Percentiles rank a stretch among this genome's conserved stretches.
Evolutionary conservation across 2,113 vertebrate genomes (phyloP).

Genomic region (Macquaria ambigua): DNA sequence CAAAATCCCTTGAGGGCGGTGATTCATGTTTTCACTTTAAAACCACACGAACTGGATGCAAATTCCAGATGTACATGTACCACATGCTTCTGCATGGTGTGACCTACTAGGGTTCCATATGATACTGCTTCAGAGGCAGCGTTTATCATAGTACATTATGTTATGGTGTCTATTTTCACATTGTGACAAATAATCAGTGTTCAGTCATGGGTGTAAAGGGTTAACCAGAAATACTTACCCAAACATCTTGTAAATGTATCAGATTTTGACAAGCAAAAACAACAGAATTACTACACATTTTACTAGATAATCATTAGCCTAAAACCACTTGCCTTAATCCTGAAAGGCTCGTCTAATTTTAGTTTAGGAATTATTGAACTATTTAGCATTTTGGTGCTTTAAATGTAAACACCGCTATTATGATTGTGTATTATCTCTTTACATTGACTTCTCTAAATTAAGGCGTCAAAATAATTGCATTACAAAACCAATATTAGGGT

Average conservation of each 20-base stretch:
- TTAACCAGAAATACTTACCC: background rate
- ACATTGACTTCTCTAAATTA: background rate
- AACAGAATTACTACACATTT: background rate
- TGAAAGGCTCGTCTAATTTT: background rate
- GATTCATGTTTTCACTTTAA: slow-evolving; percentile 74
- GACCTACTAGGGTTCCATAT: slow-evolving; percentile 26
- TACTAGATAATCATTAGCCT: background rate
- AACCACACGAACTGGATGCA: slow-evolving; percentile 65
- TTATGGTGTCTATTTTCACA: slow-evolving; percentile 19
- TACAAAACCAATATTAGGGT: background rate
- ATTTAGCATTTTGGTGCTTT: background rate
- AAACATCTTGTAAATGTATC: background rate
- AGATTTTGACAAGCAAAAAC: background rate
- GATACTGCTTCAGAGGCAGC: background rate
- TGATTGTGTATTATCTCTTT: background rate
- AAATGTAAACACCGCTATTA: background rate
- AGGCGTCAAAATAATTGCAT: background rate
- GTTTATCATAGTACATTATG: slow-evolving; percentile 9
- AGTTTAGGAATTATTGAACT: background rate
- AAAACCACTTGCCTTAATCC: background rate
- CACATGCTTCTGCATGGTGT: slow-evolving; percentile 45
- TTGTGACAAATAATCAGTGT: background rate
- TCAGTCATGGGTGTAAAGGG: background rate
- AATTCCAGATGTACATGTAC: slow-evolving; percentile 62
- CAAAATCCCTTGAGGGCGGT: slow-evolving; percentile 53